Evolutionary conservation across 2,797 vertebrate species (phyloP), one percentile per base, ranked within the genome.

Genomic region (Pantherophis vulpinus): DNA sequence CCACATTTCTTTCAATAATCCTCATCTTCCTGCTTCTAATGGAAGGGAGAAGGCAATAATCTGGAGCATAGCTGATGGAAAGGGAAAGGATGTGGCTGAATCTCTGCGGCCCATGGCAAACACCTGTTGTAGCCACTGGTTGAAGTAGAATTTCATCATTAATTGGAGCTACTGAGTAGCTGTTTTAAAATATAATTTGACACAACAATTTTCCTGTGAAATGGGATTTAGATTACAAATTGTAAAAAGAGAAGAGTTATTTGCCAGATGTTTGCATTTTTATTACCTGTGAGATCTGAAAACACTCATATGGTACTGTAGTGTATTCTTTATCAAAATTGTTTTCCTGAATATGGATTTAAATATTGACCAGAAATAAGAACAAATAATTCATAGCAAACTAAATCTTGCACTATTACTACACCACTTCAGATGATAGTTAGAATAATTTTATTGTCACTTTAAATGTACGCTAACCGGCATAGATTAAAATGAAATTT

Each of bases 211-310:
- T 91, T 91, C 47, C 56, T 91, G 16, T 88, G 58, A 88, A 91
- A 93, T 83, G 37, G 63, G 56, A 63, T 83, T 83, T 83, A 83
- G 74, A 83, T 83, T 83, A 20, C 20, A 83, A 42, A 25, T 54
- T 61, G 93, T 87, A 93, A 61, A 9, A 58, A 91, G 56, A 91
- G 83, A 83, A 90, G 90, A 91, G 47, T 86, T 91, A 32, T 23
- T 29, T 91, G 42, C 47, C 47, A 79, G 87, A 61, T 88, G 86
- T 91, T 93, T 93, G 37, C 63, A 89, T 90, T 93, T 90, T 87
- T 86, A 42, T 93, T 93, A 60, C 25, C 56, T 58, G 61, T 16
- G 25, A 58, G 88, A n/a, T 14, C 56, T 61, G 89, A 87, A 74
- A 74, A 74, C n/a, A 74, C 6, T 74, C 70, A 74, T 20, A 70